Evolutionary conservation across 2,113 vertebrate species (phyloP), one percentile per base, ranked within the genome.

Genomic region (Danionella cerebrum): DNA sequence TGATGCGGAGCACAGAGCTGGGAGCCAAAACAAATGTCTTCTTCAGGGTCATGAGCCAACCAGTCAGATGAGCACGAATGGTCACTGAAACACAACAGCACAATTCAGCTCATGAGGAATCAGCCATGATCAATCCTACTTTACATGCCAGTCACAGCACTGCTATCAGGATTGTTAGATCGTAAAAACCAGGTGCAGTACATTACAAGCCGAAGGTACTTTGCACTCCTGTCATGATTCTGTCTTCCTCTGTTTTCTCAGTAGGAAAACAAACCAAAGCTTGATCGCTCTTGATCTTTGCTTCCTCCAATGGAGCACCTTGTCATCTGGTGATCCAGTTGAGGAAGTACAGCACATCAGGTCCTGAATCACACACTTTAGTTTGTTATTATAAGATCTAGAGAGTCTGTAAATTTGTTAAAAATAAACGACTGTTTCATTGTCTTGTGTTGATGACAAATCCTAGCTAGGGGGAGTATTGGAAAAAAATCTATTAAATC

Each of bases 1-100:
- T 89, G 77, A 94, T 93, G 4, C 92, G 86, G 63, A 94, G 86
- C 42, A 91, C 89, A 0, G 92, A 94, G 85, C 92, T 94, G 65
- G 92, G 92, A 2, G 92, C 92, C 86, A 94, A 69, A 48, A 94
- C 92, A 11, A 91, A 93, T 3, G 92, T 94, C 78, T 94, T 93
- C 85, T 94, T 94, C 36, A 94, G 82, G 0, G 92, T 93, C 92
- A 94, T 94, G 77, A 94, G 85, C 92, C 92, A 94, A 9, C 92
- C 92, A 0, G 92, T 94, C 64, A 94, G 79, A 57, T 93, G 90
- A 0, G 92, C 92, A 78, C 92, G 81, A 63, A 94, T 89, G 0
- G 92, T 93, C 76, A 94, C 92, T 81, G 62, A 50, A 29, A 57
- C 57, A 31, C 7, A 65, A 59, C 16, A 31, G 16, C 29, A n/a